These are phyloP conservation scores for Yoshiicerus persimilis DNA, from an alignment of 1,140 invertebrate species.

Conservation along the genomic window DNA sequence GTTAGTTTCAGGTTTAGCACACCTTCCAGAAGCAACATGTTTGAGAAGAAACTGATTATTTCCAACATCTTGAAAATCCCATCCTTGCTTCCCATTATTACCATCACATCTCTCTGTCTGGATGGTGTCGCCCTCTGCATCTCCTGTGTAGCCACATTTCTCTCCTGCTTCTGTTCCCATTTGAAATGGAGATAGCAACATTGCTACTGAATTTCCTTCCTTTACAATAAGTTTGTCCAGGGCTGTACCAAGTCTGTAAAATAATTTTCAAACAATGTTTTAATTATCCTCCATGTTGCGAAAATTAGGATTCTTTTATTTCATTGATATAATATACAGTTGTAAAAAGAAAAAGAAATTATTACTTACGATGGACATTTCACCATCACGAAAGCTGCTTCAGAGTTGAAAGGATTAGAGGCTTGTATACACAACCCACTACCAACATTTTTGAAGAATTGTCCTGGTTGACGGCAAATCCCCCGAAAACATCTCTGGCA, in stretches of 20 bases:
- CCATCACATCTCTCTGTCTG: conserved; percentile 26
- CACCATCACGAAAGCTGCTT: neutral
- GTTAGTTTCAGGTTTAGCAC: too few species aligned
- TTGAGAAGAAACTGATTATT: neutral
- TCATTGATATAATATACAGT: too few species aligned
- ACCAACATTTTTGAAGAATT: too few species aligned
- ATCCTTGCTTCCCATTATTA: neutral
- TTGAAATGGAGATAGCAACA: too few species aligned
- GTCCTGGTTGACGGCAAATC: too few species aligned
- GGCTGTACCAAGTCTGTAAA: neutral
- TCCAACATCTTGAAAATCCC: neutral
- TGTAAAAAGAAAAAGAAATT: too few species aligned
- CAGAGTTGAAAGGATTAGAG: neutral
- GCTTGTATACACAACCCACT: neutral
- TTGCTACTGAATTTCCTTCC: neutral
- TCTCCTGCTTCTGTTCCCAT: too few species aligned
- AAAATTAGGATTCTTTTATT: too few species aligned
- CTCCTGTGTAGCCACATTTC: too few species aligned
- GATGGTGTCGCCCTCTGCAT: too few species aligned
- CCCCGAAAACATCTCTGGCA: neutral
- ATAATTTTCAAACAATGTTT: neutral
- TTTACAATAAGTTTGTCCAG: too few species aligned
- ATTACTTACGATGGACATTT: neutral
- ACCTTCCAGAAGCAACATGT: too few species aligned
- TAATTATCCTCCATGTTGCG: neutral